phyloP scores from a whole-genome alignment of 2,113 vertebrate genomes.

The Orientallactaga bullata region DNA sequence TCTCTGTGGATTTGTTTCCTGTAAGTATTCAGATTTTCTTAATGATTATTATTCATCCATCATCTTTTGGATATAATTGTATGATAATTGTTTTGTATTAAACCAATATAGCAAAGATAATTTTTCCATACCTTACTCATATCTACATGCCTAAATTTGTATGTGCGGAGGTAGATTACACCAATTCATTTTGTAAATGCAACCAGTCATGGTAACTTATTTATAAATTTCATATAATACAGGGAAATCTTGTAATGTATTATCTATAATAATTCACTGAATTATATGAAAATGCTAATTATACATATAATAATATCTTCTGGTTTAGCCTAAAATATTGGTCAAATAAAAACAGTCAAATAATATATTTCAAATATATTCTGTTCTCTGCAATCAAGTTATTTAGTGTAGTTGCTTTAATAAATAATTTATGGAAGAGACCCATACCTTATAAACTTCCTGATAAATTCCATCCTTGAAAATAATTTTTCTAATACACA shows the following conservation, averaged over 20 bases:
- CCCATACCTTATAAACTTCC: not conserved
- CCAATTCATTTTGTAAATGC: not conserved
- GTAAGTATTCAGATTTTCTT: not conserved
- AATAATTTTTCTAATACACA: not conserved
- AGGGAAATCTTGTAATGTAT: not conserved
- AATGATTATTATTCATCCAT: not conserved
- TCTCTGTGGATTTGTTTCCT: not conserved
- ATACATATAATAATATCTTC: not conserved
- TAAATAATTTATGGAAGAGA: slow-evolving; percentile 37
- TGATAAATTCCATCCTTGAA: slow-evolving; percentile 33
- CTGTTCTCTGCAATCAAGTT: slow-evolving; percentile 18
- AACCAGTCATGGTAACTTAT: not conserved
- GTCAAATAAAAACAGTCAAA: not conserved
- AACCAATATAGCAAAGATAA: not conserved
- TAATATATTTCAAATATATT: slow-evolving; percentile 26
- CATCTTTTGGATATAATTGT: not conserved
- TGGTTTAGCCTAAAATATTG: slow-evolving; percentile 51
- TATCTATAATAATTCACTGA: not conserved
- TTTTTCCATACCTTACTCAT: not conserved
- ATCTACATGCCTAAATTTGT: not conserved
- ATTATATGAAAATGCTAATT: not conserved
- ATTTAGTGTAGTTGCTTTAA: slow-evolving; percentile 49
- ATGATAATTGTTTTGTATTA: not conserved
- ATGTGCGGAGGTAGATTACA: not conserved
- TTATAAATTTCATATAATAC: not conserved